Evolutionary conservation across 2,113 vertebrate genomes (phyloP).

Genomic region (Orthonyx spaldingii): DNA sequence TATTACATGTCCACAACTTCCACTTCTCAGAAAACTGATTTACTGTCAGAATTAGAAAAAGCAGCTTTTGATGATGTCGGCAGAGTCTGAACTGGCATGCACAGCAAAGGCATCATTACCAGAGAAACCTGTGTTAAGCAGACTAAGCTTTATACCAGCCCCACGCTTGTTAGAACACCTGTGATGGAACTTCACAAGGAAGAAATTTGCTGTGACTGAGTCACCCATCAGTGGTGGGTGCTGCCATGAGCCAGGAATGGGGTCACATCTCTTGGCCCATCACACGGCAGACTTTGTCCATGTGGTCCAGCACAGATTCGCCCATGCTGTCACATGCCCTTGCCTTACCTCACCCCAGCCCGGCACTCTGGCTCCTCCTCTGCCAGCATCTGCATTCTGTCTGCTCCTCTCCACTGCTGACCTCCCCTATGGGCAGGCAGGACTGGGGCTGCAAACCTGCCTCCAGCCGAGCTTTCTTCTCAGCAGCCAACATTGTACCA

Average conservation of each 20-base stretch:
- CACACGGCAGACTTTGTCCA: accelerated
- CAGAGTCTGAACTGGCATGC: background rate
- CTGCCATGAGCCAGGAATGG: accelerated
- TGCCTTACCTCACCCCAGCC: background rate
- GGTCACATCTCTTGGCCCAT: background rate
- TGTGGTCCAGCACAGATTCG: accelerated
- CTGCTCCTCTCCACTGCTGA: background rate
- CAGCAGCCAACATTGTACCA: background rate
- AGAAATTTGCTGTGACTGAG: background rate
- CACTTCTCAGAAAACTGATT: background rate
- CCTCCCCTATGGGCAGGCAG: accelerated
- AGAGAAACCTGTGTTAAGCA: background rate
- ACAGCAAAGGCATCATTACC: background rate
- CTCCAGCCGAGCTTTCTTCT: background rate
- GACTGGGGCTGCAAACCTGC: background rate
- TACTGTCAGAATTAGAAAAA: background rate
- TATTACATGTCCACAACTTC: background rate
- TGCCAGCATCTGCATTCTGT: background rate
- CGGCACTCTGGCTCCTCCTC: background rate
- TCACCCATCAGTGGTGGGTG: accelerated
- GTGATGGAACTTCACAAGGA: background rate
- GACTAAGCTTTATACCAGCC: background rate
- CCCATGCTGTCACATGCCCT: background rate
- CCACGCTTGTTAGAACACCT: background rate
- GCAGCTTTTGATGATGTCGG: background rate